A percentile compares a stretch with the other conserved stretches of the same genome.
Conservation (phyloP, 2,888 invertebrate species). For the Drosophila austrosaltans region DNA sequence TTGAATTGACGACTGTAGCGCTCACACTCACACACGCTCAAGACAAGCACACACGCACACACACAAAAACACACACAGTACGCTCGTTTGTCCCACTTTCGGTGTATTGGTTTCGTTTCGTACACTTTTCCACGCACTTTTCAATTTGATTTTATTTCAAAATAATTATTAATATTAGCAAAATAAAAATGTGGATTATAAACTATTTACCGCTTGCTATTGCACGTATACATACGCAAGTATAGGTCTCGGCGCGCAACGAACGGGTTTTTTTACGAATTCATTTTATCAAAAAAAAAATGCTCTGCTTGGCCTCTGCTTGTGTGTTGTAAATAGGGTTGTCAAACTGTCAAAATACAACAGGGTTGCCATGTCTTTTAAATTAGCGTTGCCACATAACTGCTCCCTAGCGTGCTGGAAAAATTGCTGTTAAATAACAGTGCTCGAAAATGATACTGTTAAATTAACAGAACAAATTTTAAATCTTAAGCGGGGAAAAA, state of each 20-base stretch:
- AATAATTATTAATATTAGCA: constrained; percentile 30
- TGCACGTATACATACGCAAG: constrained; percentile 51
- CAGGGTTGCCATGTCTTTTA: too few relatives aligned
- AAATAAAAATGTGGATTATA: constrained; percentile 23
- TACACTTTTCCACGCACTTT: constrained; percentile 78
- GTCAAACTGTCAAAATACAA: background rate
- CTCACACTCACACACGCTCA: constrained; percentile 49
- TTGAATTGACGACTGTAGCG: constrained; percentile 37
- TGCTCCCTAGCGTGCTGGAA: too few relatives aligned
- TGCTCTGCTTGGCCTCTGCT: constrained; percentile 60
- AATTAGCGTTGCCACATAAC: too few relatives aligned
- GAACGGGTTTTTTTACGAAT: constrained; percentile 65
- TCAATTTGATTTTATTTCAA: constrained; percentile 42
- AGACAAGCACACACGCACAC: constrained; percentile 32
- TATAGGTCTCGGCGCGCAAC: constrained; percentile 65
- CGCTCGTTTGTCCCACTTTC: constrained; percentile 76
- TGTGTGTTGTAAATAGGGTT: constrained; percentile 9
- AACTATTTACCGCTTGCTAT: constrained; percentile 46
- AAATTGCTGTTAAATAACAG: too few relatives aligned
- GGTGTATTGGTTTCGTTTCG: constrained; percentile 73
- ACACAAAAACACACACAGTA: constrained; percentile 32
- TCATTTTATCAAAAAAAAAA: constrained; percentile 66
- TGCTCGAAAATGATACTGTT: too few relatives aligned
- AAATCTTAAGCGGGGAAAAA: too few relatives aligned
- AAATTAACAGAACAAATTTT: too few relatives aligned